Base-by-base conservation (phyloP, 1,140 invertebrate species). In the Saccostrea glomerata region DNA sequence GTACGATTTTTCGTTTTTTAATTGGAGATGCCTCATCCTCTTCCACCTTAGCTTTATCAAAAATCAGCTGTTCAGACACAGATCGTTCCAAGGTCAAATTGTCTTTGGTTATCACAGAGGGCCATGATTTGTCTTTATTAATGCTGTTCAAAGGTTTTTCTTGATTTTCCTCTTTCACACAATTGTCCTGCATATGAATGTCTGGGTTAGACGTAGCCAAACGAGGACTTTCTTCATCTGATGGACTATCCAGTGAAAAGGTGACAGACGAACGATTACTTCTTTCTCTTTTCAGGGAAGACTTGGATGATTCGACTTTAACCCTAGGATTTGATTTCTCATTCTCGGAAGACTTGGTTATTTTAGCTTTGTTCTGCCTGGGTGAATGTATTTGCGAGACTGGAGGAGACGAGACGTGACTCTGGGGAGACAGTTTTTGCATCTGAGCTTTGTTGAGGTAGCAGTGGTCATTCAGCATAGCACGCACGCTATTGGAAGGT, bases 401-500 rank as follows among this genome's bases (percentile, higher is more conserved):
- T 30, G 70, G 70, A 30, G 25, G n/a, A 85, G 23, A 58, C 11
- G 36, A 85, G 15, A n/a, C 9, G 0, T 85, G 13, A 85, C 84
- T 63, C 20, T 63, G 15, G 13, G 84, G 89, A 47, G 89, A 90
- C 17, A 90, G 58, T 84, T 85, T 86, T 86, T 90, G 86, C 89
- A 90, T 90, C 36, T 90, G 89, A 70, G 82, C 85, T 82, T 90
- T 90, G 47, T 86, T 90, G 77, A 90, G 84, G 84, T 90, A 90
- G 87, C 84, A 88, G 82, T 90, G 89, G 54, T 90, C 89, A 60
- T 86, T 87, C 30, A 90, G 86, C 66, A 88, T 58, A 83, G 73
- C 56, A 15, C 85, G 85, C 63, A 89, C 83, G 17, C 73, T 84
- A 30, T 87, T 58, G 40, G 54, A 25, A 63, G 66, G 70, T 56